Base-by-base conservation (phyloP, 2,888 invertebrate species). In the Auanema sp. region DNA sequence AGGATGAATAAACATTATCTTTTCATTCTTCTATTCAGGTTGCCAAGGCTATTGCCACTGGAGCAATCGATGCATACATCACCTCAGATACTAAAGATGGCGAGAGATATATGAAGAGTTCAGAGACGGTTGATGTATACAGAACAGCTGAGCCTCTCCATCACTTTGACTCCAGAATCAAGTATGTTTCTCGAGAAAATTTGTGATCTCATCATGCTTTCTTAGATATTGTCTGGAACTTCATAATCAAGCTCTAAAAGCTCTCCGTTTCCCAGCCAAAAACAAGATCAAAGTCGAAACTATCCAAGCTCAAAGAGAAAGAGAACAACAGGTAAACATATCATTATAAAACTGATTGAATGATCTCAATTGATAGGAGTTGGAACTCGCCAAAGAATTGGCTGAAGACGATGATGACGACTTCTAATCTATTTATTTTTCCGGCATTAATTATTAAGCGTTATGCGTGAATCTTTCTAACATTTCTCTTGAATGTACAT, bases 341-440 rank as follows among this genome's bases (percentile, higher is more conserved):
- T 14, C 12, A 43, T 43, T 14, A 43, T 14, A 43, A 43, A 43
- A 43, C 43, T 43, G 14, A 14, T 43, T 14, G 14, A 43, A 43
- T 53, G 23, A 12, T 50, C n/a, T 44, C 18, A 14, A 18, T 18
- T 59, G 70, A 10, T 70, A 97, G 85, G 98, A 99, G 86, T 87
- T 98, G 81, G 98, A 98, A 85, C 88, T 96, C 79, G 98, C 98
- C n/a, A 98, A 97, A 85, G 97, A 98, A 87, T 94, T 98, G 91
- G 96, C 96, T 8, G 98, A 98, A 84, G 97, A 98, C 84, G 97
- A 98, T 85, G 95, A 96, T 40, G 81, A 80, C 43, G 78, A 78
- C 53, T 79, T 78, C 62, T 79, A 71, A 62, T 25, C 18, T 53
- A 47, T 33, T 33, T 33, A 33, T 33, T 33, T 33, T 33, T 33